Conservation (phyloP, 2,113 vertebrate genomes). For the Ceyx melanurus region DNA sequence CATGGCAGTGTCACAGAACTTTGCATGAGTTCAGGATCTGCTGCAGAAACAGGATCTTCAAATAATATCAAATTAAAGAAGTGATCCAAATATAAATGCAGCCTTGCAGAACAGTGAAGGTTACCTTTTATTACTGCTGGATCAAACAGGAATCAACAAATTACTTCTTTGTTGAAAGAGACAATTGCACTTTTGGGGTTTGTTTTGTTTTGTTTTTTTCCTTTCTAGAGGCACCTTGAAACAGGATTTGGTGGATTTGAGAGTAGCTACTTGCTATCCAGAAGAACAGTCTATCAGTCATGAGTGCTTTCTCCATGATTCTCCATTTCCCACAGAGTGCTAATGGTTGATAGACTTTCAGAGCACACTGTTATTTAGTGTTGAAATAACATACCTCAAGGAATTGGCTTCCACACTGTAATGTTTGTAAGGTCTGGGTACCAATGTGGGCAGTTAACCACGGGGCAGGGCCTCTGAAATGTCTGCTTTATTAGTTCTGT, state of each 20-base stretch:
- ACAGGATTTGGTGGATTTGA: background rate
- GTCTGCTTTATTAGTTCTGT: background rate
- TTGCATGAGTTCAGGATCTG: background rate
- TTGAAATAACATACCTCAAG: background rate
- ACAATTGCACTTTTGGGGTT: background rate
- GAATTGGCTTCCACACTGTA: background rate
- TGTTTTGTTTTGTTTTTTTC: background rate
- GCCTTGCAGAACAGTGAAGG: background rate
- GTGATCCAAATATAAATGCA: background rate
- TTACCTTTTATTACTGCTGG: background rate
- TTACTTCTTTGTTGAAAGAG: background rate
- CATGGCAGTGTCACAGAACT: background rate
- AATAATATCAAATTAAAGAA: background rate
- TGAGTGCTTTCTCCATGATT: background rate
- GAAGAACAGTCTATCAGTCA: background rate
- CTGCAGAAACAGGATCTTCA: background rate
- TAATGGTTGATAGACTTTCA: background rate
- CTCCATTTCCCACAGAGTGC: background rate
- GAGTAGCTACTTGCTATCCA: background rate
- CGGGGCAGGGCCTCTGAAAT: background rate
- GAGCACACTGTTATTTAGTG: background rate
- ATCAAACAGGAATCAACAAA: background rate
- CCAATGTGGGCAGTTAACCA: background rate
- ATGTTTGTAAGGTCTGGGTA: background rate
- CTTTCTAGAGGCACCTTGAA: background rate